A percentile compares a stretch with the other conserved stretches of the same genome.
Evolutionary conservation across 2,113 vertebrate genomes (phyloP).

Genomic region (Gyps fulvus): DNA sequence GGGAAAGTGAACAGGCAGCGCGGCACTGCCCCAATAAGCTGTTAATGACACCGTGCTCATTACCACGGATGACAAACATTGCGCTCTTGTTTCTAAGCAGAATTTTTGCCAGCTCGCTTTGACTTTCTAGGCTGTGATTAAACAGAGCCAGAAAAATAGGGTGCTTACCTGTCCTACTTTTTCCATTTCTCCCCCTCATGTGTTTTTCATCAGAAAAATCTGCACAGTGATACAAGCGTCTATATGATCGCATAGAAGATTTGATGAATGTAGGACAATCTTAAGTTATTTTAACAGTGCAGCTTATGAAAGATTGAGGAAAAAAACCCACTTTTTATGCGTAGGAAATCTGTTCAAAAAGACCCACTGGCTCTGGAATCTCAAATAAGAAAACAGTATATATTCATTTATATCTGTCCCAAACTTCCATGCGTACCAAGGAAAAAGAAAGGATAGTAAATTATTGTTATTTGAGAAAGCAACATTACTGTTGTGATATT

Average conservation of each 20-base stretch:
- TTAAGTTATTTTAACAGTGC: not conserved
- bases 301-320: not conserved
- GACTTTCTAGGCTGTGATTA: slow-evolving; percentile 12
- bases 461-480: not conserved
- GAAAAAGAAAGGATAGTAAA: not conserved
- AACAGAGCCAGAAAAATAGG: not conserved
- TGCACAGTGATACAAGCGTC: not conserved
- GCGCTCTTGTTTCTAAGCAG: not conserved
- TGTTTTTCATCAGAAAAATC: not conserved
- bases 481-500: not conserved
- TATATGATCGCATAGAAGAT: not conserved
- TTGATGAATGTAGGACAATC: not conserved
- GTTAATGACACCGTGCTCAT: slow-evolving; percentile 10
- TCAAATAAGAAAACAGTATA: not conserved
- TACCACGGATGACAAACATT: not conserved
- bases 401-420: not conserved
- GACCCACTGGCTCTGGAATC: not conserved
- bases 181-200: not conserved
- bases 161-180: slow-evolving; percentile 23
- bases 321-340: not conserved
- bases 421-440: not conserved
- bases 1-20: not conserved
- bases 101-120: not conserved
- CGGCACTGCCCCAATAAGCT: not conserved
- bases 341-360: not conserved